Conservation (phyloP, 2,113 vertebrate species). For the Lampris incognitus region DNA sequence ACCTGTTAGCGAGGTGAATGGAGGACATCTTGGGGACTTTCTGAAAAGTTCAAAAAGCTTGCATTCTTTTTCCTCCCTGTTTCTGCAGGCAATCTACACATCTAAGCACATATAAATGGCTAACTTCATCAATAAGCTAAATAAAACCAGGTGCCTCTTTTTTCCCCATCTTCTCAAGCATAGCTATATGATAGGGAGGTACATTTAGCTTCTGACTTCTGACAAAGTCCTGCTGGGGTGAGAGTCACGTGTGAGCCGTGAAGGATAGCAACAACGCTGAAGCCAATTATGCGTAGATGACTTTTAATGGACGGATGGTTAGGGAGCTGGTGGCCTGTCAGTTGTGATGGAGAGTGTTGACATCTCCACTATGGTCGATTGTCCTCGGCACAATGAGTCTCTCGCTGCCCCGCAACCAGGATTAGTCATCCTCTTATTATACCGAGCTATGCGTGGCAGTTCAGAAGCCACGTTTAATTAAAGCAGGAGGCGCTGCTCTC, state of each 20-base stretch:
- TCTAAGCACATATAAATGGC: background rate
- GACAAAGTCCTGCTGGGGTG: slow-evolving; percentile 3
- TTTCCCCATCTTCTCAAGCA: background rate
- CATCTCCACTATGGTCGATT: background rate
- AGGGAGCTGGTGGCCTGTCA: background rate
- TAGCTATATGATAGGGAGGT: background rate
- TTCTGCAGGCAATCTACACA: background rate
- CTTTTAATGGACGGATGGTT: slow-evolving; percentile 7
- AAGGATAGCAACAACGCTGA: background rate
- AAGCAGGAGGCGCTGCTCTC: no score
- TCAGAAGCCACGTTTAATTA: no score
- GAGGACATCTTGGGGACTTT: background rate
- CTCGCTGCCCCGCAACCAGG: background rate
- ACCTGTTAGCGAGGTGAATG: background rate
- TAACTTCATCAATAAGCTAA: background rate
- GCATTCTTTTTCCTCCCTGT: background rate
- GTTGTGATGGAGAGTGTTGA: background rate
- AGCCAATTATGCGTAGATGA: slow-evolving; percentile 12
- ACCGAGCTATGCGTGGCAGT: no score
- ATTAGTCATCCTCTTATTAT: background rate
- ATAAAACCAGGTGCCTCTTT: background rate
- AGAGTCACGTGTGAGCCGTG: background rate
- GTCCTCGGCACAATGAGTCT: background rate
- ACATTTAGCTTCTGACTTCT: background rate
- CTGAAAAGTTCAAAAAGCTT: background rate